Base-by-base conservation (phyloP, 2,888 invertebrate species). In the Auanema freiburgensis region DNA sequence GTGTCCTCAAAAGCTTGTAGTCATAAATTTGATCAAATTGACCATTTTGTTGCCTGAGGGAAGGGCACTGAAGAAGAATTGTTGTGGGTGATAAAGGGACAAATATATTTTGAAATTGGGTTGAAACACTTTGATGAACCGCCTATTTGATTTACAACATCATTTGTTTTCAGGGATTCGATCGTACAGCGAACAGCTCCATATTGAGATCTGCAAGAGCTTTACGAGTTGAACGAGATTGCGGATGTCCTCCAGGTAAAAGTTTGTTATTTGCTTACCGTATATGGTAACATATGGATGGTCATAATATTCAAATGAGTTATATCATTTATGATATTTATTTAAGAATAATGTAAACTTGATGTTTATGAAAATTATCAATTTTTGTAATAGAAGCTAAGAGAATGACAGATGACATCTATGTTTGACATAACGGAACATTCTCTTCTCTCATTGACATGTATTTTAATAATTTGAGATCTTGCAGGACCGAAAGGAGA, bases 401-500 rank as follows among this genome's bases (percentile, higher is more conserved):
- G 33, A 33, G 33, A 33, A 33, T 33, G 33, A 33, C 33, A 33
- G 33, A 33, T 33, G 33, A 33, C 33, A 8, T 33, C 4, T 33
- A 33, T 33, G 33, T 33, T 33, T 33, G 33, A 33, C 33, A 33
- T 3, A 33, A 8, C 58, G 57, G 58, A 63, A 63, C 63, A 63
- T 43, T 57, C 23, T 12, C 40, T 18, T 49, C 25, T 43, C 41
- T 23, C 18, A 10, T 1, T 56, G 58, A 58, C 46, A 46, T 46
- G 4, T 16, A 3, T 21, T 46, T 18, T 18, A 46, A 46, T 46
- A 21, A 46, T 18, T 18, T 21, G 23, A 23, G 18, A 24, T n/a
- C 23, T 79, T 79, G 66, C 71, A 79, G 78, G 79, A 42, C 67
- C 77, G 23, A 75, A 76, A 59, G 79, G 79, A 63, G 78, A 78